phyloP scores from a whole-genome alignment of 1,140 invertebrate species.

The Palaemon carinicauda region DNA sequence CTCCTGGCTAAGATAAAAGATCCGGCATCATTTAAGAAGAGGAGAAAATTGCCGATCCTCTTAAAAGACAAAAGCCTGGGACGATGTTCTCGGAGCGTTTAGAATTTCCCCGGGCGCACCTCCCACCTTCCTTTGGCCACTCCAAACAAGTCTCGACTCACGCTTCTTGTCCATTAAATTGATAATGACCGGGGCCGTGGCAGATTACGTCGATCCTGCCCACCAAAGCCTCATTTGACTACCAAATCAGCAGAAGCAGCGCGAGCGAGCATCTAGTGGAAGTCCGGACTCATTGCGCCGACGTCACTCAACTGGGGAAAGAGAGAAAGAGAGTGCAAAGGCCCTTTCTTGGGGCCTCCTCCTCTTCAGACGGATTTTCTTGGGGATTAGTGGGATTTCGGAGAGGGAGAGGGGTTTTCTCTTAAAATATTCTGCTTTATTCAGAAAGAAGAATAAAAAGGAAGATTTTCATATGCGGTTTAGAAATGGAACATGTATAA shows the following conservation, averaged over 20 bases:
- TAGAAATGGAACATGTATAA: no score
- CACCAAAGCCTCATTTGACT: constrained; percentile 46
- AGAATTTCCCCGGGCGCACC: background rate
- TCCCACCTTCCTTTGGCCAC: background rate
- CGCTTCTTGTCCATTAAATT: constrained; percentile 31
- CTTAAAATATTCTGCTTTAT: no score
- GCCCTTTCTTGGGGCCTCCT: background rate
- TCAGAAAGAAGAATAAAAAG: no score
- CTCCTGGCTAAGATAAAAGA: no score
- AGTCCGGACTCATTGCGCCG: background rate
- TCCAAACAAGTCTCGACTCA: constrained; percentile 14
- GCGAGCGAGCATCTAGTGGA: background rate
- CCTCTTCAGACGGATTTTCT: background rate
- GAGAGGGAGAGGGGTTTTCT: no score
- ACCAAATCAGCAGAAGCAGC: constrained; percentile 24
- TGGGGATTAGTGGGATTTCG: no score
- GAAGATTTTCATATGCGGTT: no score
- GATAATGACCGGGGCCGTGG: constrained; percentile 29
- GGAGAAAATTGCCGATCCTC: background rate
- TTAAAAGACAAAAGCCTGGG: background rate
- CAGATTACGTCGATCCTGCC: constrained; percentile 25
- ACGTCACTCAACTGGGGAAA: constrained; percentile 17
- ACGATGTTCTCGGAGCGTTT: no score
- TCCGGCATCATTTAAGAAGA: no score
- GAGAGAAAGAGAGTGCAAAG: background rate